Base-by-base conservation (phyloP, 2,113 vertebrate genomes). In the Bagarius yarrelli region DNA sequence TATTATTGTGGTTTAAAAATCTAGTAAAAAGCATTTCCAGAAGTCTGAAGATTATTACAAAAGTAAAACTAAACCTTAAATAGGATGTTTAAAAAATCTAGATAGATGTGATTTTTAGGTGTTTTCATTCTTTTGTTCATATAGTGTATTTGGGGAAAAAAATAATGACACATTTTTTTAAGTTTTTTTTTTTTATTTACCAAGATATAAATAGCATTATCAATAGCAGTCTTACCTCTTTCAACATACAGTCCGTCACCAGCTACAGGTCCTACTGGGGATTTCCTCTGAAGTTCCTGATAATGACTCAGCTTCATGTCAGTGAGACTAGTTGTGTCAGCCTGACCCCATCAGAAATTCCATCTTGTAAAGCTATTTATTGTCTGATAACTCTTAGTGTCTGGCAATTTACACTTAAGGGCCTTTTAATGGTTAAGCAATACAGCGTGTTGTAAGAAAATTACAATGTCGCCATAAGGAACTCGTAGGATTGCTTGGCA, bases 241-340 rank as follows among this genome's bases (percentile, higher is more conserved):
- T 76, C 18, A 59, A 44, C 32, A 40, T 59, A n/a, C 2, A 75
- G n/a, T 59, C 16, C 13, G 9, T 19, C 30, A 59, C 19, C 11
- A 18, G 61, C 59, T 32, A 69, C 75, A 44, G 67, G 69, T 52
- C 63, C 61, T 27, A 5, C 16, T 66, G 84, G 85, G 85, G 66
- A 71, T 72, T 86, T 86, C 85, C 85, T 82, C 52, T 60, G 32
- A 61, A 53, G 71, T 76, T 55, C 83, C 83, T 80, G 71, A 56
- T 36, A 47, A 9, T 86, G 85, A 86, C 76, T 81, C 81, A 81
- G 30, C 19, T 40, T 34, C 70, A 77, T 36, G 59, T 69, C 69
- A 30, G 70, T 23, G 13, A 13, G 27, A 16, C 72, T 76, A 76
- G 74, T 76, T 63, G 25, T 27, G 72, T 55, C 77, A 50, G 47